Base-by-base conservation (phyloP, 2,888 invertebrate genomes). In the Drosophila austrosaltans region DNA sequence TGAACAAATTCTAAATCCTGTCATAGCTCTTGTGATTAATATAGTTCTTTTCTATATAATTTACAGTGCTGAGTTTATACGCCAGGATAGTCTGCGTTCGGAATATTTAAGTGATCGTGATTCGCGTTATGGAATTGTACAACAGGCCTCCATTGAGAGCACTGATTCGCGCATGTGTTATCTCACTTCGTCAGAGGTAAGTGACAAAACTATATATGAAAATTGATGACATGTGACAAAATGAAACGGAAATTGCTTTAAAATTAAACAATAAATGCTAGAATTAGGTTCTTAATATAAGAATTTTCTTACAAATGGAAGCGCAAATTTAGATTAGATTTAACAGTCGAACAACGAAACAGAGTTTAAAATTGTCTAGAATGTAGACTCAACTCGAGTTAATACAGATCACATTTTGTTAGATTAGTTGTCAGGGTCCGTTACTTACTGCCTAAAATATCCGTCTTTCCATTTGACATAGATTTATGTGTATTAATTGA, bases 121-220 rank as follows among this genome's bases (percentile, higher is more conserved):
- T 90, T 95, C 96, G 20, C 95, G 96, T 84, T 96, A 96, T 91
- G 97, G 97, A 81, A 97, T 98, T 92, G 97, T 97, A 85, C 97
- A 98, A 93, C 98, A 98, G 93, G 97, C 97, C 56, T 98, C 98
- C 62, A 95, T 98, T 77, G 98, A 98, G 92, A 98, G 98, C 93
- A 97, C 98, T 8, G 98, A 98, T 93, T 98, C 98, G 79, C 94
- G 97, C 88, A 95, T 98, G 87, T 98, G 98, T 93, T 98, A 98
- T 93, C 94, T 98, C 91, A 98, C 98, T 80, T 98, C 98, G 57
- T 98, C 98, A 79, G 98, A 98, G 97, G 98, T 98, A 94, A 95
- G 97, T 94, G 3, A 22, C 1, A 12, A 6, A 16, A 2, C 5
- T 6, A 16, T 54, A 32, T 16, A 36, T 16, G 16, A 1, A 36